Evolutionary conservation across 2,797 vertebrate species (phyloP), one percentile per base, ranked within the genome.

Genomic region (Malacoraja senta): DNA sequence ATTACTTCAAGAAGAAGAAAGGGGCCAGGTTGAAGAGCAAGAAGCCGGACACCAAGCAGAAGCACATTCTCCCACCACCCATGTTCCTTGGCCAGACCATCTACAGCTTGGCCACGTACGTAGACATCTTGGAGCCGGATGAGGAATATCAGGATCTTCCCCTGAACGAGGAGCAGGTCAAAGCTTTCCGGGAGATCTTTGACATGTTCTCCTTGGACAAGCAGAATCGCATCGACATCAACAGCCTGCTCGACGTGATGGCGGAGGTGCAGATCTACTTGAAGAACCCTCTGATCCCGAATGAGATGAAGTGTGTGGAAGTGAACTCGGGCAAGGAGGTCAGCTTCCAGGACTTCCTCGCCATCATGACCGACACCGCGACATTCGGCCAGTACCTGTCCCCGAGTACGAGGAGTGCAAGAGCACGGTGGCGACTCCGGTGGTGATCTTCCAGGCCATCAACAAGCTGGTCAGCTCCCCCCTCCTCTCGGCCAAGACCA

Each of bases 1-100:
- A 92, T 24, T 92, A 53, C 90, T 92, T 76, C 71, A 26, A 26
- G 24, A 92, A 92, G 71, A 92, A 92, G 90, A 92, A 92, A 76
- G 90, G 90, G 12, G 90, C 38, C 1, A 92, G 58, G 38, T 26
- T 92, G 9, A 74, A 74, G 38, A 92, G 10, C 26, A 53, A 63
- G 24, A 76, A 58, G 68, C 1, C 0, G 0, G 84, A 88, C 0
- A 8, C 13, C 83, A 32, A 58, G 6, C 83, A 3, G 0, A 35
- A 58, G n/a, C 68, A 76, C 26, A 26, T 29, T 1, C 35, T 53
- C 1, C 68, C 68, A 0, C 90, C 26, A 4, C 90, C 90, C 26
- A 35, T n/a, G 4, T 92, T 92, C 71, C 90, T 92, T 9, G 90
- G 90, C 8, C 90, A 92, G 21, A 53, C 90, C 0, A 76, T 92